phyloP scores from a whole-genome alignment of 2,888 invertebrate genomes.

The Rhorus exstirpatorius region DNA sequence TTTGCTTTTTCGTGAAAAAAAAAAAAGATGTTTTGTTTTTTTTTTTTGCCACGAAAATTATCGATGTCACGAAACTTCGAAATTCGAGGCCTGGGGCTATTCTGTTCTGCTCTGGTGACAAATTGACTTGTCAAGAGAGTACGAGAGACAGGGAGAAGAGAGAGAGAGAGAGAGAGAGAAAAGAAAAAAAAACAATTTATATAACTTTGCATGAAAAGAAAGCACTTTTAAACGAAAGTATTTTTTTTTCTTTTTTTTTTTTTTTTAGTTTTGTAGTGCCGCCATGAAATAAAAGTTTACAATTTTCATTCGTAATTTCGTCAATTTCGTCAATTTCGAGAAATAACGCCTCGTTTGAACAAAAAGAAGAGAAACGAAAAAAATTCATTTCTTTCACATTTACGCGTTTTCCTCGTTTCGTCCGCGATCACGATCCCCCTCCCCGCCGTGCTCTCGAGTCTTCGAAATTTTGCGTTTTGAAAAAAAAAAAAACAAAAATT shows the following conservation, averaged over 20 bases:
- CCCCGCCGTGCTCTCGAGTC: no score
- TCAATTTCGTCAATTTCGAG: constrained; percentile 38
- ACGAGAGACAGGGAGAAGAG: constrained; percentile 57
- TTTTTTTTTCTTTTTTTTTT: no score
- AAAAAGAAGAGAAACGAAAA: constrained; percentile 15
- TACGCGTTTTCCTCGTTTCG: no score
- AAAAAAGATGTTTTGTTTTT: not conserved
- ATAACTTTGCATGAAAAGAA: constrained; percentile 80
- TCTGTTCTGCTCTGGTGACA: constrained; percentile 73
- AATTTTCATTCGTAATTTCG: constrained; percentile 77
- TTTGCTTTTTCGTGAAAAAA: no score
- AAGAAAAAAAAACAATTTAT: constrained; percentile 69
- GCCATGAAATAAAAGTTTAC: constrained; percentile 81
- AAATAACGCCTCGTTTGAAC: not conserved
- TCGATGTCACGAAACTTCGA: not conserved
- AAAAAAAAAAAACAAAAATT: not conserved
- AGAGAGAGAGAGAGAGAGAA: constrained; percentile 48
- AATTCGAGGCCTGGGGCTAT: constrained; percentile 56
- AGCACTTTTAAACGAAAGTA: constrained; percentile 75
- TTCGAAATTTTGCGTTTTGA: no score
- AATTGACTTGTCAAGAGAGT: constrained; percentile 75
- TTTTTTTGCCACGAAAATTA: not conserved
- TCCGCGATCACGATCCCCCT: not conserved
- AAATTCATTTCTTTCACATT: no score
- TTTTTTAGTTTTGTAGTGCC: constrained; percentile 81